Evolutionary conservation across 2,888 invertebrate species (phyloP).

Genomic region (Papilio elwesi): DNA sequence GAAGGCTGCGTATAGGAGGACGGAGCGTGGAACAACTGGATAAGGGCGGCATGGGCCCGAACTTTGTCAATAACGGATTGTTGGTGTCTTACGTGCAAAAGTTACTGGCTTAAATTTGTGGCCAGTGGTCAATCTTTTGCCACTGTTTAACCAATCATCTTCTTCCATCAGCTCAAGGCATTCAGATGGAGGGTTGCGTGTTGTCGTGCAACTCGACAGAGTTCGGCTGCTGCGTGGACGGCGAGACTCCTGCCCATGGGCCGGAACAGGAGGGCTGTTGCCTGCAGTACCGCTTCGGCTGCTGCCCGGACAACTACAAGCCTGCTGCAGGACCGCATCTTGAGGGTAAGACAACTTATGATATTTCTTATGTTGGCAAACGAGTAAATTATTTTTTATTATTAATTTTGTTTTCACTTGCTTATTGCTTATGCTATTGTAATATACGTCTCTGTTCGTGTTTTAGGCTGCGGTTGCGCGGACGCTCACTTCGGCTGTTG

Average conservation of each 20-base stretch:
- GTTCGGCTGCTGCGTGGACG: constrained; percentile 95
- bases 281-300: constrained; percentile 89
- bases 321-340: constrained; percentile 91
- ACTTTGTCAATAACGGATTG: no score
- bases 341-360: constrained; percentile 79
- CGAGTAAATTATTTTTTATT: background rate
- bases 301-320: constrained; percentile 94
- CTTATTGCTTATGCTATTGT: background rate
- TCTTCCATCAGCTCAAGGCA: constrained; percentile 84
- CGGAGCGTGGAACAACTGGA: background rate
- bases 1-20: background rate
- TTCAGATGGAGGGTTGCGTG: constrained; percentile 89
- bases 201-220: constrained; percentile 87
- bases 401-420: no score
- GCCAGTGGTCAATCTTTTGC: background rate
- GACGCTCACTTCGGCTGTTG: constrained; percentile 93
- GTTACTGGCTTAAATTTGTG: no score
- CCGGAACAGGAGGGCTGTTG: constrained; percentile 93
- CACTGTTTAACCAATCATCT: no score
- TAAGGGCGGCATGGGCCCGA: no score
- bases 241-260: constrained; percentile 93
- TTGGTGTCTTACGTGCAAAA: no score
- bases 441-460: constrained; percentile 13
- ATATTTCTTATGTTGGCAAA: background rate
- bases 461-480: constrained; percentile 90